phyloP scores from a whole-genome alignment of 2,113 vertebrate species.

The Antechinus stuartii region DNA sequence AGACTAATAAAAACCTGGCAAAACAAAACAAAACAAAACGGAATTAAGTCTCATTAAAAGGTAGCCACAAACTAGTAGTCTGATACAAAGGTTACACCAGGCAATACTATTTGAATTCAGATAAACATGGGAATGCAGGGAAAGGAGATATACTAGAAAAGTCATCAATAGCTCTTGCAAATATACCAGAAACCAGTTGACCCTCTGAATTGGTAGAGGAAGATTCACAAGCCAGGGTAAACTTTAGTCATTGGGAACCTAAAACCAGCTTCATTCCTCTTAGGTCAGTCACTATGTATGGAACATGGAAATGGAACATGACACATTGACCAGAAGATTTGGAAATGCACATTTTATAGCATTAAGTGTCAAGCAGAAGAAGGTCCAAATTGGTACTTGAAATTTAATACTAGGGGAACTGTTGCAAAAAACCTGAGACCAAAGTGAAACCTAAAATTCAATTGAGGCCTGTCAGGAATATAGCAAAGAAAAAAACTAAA shows the following conservation, averaged over 20 bases:
- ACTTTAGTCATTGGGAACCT: neutral
- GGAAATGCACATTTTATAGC: neutral
- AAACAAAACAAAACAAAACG: neutral
- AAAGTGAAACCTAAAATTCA: neutral
- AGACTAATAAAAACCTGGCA: neutral
- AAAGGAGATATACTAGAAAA: neutral
- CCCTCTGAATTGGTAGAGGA: too few relatives aligned
- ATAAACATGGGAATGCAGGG: neutral
- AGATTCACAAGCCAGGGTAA: neutral
- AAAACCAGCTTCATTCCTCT: neutral
- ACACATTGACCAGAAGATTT: neutral
- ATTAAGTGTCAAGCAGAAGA: neutral
- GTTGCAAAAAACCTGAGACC: neutral
- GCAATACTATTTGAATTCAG: neutral
- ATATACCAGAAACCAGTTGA: too few relatives aligned
- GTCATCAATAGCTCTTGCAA: too few relatives aligned
- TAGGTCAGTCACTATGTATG: neutral
- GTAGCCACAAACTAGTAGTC: neutral
- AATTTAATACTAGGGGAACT: neutral
- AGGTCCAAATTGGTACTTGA: neutral
- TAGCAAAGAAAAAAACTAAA: neutral
- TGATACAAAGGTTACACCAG: neutral
- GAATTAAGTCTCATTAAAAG: neutral
- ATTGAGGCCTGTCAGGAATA: neutral
- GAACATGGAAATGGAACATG: neutral